Conservation (phyloP, 2,113 vertebrate genomes). For the Pycnonotus jocosus region DNA sequence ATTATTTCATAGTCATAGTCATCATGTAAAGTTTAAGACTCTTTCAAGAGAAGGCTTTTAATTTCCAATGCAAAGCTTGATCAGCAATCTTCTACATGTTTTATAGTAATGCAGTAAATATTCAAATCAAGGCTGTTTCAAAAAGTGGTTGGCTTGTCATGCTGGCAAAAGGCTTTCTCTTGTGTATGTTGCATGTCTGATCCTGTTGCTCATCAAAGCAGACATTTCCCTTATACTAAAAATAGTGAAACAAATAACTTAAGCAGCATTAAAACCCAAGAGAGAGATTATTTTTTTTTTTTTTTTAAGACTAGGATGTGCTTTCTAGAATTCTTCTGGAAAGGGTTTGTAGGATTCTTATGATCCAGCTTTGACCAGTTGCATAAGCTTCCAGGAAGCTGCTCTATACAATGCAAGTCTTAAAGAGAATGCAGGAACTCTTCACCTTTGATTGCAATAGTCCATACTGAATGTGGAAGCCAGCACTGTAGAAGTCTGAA, state of each 20-base stretch:
- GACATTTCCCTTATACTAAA: constrained; percentile 27
- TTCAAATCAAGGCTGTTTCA: not conserved
- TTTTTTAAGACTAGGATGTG: not conserved
- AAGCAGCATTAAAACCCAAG: constrained; percentile 35
- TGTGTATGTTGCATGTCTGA: not conserved
- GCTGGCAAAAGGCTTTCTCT: not conserved
- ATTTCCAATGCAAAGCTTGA: not conserved
- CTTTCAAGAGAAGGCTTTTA: not conserved
- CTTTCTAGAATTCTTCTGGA: constrained; percentile 56
- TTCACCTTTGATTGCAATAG: not conserved
- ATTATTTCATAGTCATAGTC: not conserved
- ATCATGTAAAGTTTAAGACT: not conserved
- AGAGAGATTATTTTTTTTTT: constrained; percentile 2
- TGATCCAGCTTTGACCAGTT: constrained; percentile 43
- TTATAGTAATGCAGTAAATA: not conserved
- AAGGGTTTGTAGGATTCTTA: not conserved
- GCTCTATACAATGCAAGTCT: not conserved
- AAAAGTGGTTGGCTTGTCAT: not conserved
- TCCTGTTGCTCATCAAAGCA: constrained; percentile 13
- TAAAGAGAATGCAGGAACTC: not conserved
- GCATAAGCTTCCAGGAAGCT: constrained; percentile 15
- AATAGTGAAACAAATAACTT: constrained; percentile 52
- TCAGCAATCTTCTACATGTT: not conserved
- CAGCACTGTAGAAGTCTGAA: not conserved
- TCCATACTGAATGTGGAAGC: not conserved